These are phyloP conservation scores for Archips xylosteana DNA, from an alignment of 2,888 invertebrate genomes.

Conservation along the genomic window DNA sequence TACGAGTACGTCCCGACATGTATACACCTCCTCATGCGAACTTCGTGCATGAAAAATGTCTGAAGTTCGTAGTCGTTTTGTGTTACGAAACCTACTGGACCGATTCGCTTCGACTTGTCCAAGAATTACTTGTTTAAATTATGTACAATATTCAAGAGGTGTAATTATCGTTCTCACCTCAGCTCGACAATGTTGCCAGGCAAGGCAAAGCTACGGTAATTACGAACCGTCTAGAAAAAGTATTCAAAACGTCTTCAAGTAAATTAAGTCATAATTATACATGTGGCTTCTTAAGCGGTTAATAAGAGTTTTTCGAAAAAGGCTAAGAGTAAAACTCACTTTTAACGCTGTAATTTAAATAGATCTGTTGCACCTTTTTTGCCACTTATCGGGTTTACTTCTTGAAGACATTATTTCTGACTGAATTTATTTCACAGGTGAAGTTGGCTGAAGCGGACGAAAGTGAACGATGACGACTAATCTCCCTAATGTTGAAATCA, in stretches of 20 bases:
- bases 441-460: too few relatives aligned
- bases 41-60: neutral
- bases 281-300: slow-evolving; percentile 12
- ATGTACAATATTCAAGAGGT: slow-evolving; percentile 15
- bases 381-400: neutral
- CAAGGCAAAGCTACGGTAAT: slow-evolving; percentile 23
- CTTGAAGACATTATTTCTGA: too few relatives aligned
- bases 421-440: too few relatives aligned
- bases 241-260: slow-evolving; percentile 17
- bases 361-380: neutral
- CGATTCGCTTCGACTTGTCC: slow-evolving; percentile 10
- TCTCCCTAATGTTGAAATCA: too few relatives aligned
- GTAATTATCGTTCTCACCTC: slow-evolving; percentile 23
- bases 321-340: neutral
- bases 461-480: too few relatives aligned
- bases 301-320: neutral
- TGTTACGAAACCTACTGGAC: neutral
- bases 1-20: neutral
- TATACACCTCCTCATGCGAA: neutral
- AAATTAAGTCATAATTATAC: slow-evolving; percentile 35
- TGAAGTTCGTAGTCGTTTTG: neutral
- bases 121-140: neutral
- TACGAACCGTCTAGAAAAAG: slow-evolving; percentile 23
- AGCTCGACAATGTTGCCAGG: slow-evolving; percentile 8
- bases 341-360: neutral